These are phyloP conservation scores for Papilio machaon DNA, from an alignment of 1,140 invertebrate genomes.

Conservation along the genomic window DNA sequence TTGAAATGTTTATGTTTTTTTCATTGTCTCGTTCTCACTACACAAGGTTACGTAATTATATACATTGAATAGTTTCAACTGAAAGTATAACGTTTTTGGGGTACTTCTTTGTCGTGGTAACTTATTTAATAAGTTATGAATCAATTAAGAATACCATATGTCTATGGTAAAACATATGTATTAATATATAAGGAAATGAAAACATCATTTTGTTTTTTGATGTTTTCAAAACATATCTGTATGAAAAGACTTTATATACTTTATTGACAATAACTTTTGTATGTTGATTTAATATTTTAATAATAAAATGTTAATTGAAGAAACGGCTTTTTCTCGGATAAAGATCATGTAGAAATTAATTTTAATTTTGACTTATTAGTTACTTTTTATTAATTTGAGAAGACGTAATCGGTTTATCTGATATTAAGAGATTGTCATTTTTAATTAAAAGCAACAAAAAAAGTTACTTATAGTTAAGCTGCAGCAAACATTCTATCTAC, in stretches of 20 bases:
- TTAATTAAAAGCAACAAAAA: no score
- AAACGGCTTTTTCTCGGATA: slow-evolving; percentile 9
- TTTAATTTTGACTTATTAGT: neutral
- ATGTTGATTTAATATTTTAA: neutral
- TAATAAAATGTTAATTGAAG: neutral
- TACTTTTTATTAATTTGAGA: neutral
- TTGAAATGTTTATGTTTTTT: neutral
- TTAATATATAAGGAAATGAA: neutral
- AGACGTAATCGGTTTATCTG: neutral
- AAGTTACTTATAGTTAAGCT: no score
- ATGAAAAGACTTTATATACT: neutral
- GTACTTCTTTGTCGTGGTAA: neutral
- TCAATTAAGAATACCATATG: neutral
- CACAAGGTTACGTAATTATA: neutral
- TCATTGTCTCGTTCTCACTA: neutral
- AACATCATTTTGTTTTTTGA: neutral
- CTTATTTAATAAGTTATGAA: neutral
- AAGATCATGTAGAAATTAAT: neutral
- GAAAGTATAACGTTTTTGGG: neutral
- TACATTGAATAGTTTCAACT: neutral
- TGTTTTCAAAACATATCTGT: neutral
- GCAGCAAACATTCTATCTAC: no score
- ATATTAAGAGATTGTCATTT: no score
- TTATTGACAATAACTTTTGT: neutral
- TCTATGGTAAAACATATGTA: neutral